A percentile compares a stretch with the other conserved stretches of the same genome.
These are phyloP conservation scores for Lepidonotus clava DNA, from an alignment of 2,888 invertebrate genomes.

Conservation along the genomic window DNA sequence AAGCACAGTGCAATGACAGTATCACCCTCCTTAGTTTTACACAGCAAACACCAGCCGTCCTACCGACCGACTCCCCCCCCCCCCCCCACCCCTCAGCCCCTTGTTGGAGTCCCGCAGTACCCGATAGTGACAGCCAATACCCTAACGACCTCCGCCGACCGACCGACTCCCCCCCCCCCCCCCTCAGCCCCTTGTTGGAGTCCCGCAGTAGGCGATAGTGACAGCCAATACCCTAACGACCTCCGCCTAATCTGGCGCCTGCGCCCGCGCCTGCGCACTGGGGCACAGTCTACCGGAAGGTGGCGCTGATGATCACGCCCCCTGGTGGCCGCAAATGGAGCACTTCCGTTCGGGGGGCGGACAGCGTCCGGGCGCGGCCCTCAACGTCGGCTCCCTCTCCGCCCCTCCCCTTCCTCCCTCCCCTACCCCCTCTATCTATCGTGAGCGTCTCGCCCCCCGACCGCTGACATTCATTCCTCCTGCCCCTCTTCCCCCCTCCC, in stretches of 20 bases:
- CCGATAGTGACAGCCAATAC: conserved; percentile 55
- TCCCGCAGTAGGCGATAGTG: conserved; percentile 8
- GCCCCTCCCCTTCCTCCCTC: not conserved
- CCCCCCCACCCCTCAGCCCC: not conserved
- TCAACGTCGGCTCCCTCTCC: not conserved
- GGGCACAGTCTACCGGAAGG: not conserved
- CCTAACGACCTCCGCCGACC: conserved; percentile 52
- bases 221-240: conserved; percentile 57
- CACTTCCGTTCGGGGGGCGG: conserved; percentile 19
- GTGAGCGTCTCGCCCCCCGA: not conserved
- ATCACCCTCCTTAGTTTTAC: too few relatives aligned
- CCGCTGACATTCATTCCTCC: too few relatives aligned
- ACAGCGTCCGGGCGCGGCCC: conserved; percentile 25
- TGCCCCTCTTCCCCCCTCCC: not conserved
- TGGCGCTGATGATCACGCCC: conserved; percentile 51
- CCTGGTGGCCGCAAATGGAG: conserved; percentile 30
- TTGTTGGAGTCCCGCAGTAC: not conserved
- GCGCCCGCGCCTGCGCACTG: not conserved
- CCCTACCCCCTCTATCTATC: not conserved
- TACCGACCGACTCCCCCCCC: not conserved
- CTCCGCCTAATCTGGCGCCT: conserved; percentile 33
- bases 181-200: conserved; percentile 31
- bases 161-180: too few relatives aligned
- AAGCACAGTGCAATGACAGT: too few relatives aligned
- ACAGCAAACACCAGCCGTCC: too few relatives aligned